Evolutionary conservation across 2,797 vertebrate species (phyloP).

Genomic region (Microtus agrestis): DNA sequence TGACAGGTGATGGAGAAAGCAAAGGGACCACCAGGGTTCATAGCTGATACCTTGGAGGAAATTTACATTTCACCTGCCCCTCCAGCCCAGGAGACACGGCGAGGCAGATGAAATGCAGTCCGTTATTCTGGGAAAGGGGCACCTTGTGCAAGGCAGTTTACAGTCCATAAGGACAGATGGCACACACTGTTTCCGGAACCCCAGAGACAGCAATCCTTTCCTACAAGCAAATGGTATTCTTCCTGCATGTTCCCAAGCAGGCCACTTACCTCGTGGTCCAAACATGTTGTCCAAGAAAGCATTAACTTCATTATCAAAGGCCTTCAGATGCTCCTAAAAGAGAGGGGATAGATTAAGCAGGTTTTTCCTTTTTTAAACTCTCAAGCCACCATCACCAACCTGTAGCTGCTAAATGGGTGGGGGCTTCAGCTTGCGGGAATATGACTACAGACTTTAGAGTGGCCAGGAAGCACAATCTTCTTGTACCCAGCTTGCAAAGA

Average conservation of each 20-base stretch:
- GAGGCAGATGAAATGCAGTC: background rate
- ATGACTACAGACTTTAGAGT: background rate
- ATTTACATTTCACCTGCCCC: background rate
- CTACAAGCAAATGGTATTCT: background rate
- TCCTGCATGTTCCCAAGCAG: background rate
- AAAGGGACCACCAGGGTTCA: background rate
- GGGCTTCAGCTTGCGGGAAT: background rate
- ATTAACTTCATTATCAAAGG: conserved; percentile 90
- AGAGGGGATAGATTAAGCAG: conserved; percentile 27
- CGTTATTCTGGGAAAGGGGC: background rate
- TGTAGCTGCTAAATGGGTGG: background rate
- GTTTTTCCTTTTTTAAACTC: background rate
- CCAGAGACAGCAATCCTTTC: conserved; percentile 57
- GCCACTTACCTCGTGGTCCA: conserved; percentile 91
- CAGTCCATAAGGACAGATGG: background rate
- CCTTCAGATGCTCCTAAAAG: conserved; percentile 90
- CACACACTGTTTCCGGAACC: conserved; percentile 39
- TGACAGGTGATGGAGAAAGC: background rate
- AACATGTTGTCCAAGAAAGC: conserved; percentile 91
- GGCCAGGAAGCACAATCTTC: background rate
- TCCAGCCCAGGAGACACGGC: background rate
- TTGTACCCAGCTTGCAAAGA: background rate
- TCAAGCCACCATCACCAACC: background rate
- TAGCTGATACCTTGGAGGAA: background rate
- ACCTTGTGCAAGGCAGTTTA: background rate